Base-by-base conservation (phyloP, 2,888 invertebrate species). In the Lepeophtheirus nordmannii region DNA sequence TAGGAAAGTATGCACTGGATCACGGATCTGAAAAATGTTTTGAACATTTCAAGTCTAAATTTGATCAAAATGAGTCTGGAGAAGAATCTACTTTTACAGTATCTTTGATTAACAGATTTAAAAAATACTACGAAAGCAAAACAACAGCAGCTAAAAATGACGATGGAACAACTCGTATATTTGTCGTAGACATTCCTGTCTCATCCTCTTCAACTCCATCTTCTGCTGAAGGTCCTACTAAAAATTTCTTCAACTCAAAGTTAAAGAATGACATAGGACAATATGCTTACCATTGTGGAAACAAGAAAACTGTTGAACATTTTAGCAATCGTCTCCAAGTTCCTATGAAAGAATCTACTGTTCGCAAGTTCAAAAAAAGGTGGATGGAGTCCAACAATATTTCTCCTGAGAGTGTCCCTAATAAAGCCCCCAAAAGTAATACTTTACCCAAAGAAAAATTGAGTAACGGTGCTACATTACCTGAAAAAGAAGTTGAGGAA, bases 201-300 rank as follows among this genome's bases (percentile, higher is more conserved):
- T 30, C 30, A 30, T 30, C 30, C 2, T 30, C 30, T 5, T 30
- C 30, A 30, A 5, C 30, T 30, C 7, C 30, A 5, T 30, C 30
- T 5, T 30, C 5, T 7, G 8, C 59, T 68, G 38, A 30, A 30
- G 65, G 61, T 14, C 66, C 68, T 12, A 68, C 65, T 20, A 69
- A 69, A 30, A 61, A 65, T 10, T 65, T 63, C 12, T 70, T 68
- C 40, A 67, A 68, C 17, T 53, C 67, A 14, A 67, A 70, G 53
- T 65, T 72, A 62, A 71, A 71, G 56, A 70, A 71, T 63, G 71
- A 72, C 58, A 72, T 72, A 62, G 72, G 72, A 3, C 61, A 68
- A 14, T 71, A 71, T 68, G 72, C 73, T 9, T 65, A 65, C 23
- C 67, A 70, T 40, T 68, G 68, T 67, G 70, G 70, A 17, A 68